phyloP scores from a whole-genome alignment of 2,113 vertebrate species.

The Oreochromis niloticus region DNA sequence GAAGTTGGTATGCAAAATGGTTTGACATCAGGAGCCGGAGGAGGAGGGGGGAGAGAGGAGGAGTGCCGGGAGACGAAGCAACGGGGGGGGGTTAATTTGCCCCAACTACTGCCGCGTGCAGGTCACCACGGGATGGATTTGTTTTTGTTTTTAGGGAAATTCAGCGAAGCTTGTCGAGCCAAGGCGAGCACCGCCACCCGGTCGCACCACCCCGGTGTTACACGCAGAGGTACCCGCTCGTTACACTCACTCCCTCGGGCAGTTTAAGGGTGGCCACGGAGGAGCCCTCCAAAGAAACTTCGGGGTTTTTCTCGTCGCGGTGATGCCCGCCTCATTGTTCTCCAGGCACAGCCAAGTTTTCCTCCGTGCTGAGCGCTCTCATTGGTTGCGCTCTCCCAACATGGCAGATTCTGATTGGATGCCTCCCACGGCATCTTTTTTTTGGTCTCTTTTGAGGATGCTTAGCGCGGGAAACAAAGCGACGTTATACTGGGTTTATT shows the following conservation, averaged over 20 bases:
- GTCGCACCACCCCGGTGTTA: not conserved
- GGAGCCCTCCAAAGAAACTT: not conserved
- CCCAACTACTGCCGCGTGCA: not conserved
- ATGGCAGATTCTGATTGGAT: conserved; percentile 75
- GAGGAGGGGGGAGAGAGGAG: too few relatives aligned
- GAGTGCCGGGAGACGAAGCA: not conserved
- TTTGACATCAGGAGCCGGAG: conserved; percentile 31
- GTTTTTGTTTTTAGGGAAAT: not conserved
- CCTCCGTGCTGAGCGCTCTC: not conserved
- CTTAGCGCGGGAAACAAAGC: conserved; percentile 14
- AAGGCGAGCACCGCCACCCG: not conserved
- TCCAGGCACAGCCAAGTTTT: conserved; percentile 43
- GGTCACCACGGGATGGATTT: too few relatives aligned
- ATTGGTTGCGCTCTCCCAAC: conserved; percentile 73
- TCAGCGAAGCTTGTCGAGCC: not conserved
- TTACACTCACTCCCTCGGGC: not conserved
- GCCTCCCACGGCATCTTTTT: not conserved
- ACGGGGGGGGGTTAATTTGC: not conserved
- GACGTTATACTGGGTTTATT: not conserved
- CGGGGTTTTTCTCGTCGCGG: not conserved
- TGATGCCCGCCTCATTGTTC: conserved; percentile 39
- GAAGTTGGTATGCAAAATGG: conserved; percentile 72
- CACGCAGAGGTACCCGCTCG: not conserved
- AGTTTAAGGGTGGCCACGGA: not conserved
- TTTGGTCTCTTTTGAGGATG: conserved; percentile 16